phyloP scores from a whole-genome alignment of 2,113 vertebrate species.

The Lophotis ruficrista region DNA sequence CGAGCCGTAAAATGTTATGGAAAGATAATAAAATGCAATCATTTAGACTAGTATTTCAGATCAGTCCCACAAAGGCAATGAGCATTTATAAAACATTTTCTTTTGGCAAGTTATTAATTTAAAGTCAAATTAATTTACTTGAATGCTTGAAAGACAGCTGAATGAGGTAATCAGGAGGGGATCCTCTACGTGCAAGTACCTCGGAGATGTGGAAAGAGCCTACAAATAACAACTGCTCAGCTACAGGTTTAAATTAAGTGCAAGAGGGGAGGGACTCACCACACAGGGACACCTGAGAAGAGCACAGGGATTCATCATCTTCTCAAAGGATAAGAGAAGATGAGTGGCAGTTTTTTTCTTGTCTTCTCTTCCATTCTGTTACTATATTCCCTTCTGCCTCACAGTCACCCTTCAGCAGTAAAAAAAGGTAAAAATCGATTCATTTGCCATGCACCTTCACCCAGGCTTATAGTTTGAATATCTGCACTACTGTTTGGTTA shows the following conservation, averaged over 20 bases:
- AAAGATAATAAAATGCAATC: conserved; percentile 11
- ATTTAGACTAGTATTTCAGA: not conserved
- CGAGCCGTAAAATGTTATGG: not conserved
- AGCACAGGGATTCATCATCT: not conserved
- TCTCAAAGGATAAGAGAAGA: not conserved
- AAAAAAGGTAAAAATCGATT: not conserved
- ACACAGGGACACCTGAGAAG: not conserved
- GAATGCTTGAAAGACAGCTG: not conserved
- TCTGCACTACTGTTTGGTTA: not conserved
- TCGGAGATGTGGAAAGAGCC: not conserved
- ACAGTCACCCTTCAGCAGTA: too few relatives aligned
- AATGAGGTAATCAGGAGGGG: not conserved
- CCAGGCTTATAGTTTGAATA: not conserved
- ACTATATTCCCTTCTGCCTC: not conserved
- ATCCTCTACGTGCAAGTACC: not conserved
- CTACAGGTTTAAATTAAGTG: not conserved
- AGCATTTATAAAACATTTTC: not conserved
- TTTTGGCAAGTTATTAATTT: not conserved
- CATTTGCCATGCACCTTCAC: not conserved
- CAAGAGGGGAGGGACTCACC: not conserved
- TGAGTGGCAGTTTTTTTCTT: not conserved
- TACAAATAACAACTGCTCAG: not conserved
- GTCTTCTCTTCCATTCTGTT: not conserved
- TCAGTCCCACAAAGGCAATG: not conserved
- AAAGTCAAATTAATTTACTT: conserved; percentile 10